Evolutionary conservation across 2,888 invertebrate genomes (phyloP), one percentile per base, ranked within the genome.

Genomic region (Scaptomyza flava): DNA sequence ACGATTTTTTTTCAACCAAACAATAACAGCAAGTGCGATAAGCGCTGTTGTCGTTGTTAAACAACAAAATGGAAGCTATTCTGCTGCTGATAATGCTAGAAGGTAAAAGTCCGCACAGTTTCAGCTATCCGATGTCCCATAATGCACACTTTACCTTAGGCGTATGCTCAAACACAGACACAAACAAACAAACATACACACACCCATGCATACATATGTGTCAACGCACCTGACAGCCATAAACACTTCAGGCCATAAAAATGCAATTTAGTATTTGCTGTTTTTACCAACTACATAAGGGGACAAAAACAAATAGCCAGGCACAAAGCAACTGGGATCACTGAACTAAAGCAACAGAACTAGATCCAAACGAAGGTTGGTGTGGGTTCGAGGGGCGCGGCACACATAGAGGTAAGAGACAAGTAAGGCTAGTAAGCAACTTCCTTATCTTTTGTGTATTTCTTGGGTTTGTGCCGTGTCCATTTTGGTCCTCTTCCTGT

Each of bases 261-360:
- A 70, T 83, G 89, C 83, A 82, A 88, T 82, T 82, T 82, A 86
- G 77, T 83, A 82, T 86, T 79, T 63, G 70, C 66, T 41, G 68
- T 58, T 62, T 41, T 34, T 56, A 12, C 34, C 60, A 74, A 70
- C 79, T 53, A 58, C 72, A 59, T 54, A 56, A 50, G 47, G 38
- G 47, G 31, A 51, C 56, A 12, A 17, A 17, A 62, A 62, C 79
- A 64, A 70, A 61, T 66, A 56, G 46, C 45, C 51, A 23, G 36
- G 60, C 64, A 58, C 66, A 69, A 53, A 50, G 48, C 78, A 53
- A 58, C 42, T 12, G 81, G 81, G 87, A 77, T 81, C 84, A 69
- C 48, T 68, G 84, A 83, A 69, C 80, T 64, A 72, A 45, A 63
- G 57, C 42, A 56, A 27, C 68, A 68, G 54, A 17, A 58, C 64